phyloP scores from a whole-genome alignment of 1,140 invertebrate genomes.

The Saxidomus purpurata region DNA sequence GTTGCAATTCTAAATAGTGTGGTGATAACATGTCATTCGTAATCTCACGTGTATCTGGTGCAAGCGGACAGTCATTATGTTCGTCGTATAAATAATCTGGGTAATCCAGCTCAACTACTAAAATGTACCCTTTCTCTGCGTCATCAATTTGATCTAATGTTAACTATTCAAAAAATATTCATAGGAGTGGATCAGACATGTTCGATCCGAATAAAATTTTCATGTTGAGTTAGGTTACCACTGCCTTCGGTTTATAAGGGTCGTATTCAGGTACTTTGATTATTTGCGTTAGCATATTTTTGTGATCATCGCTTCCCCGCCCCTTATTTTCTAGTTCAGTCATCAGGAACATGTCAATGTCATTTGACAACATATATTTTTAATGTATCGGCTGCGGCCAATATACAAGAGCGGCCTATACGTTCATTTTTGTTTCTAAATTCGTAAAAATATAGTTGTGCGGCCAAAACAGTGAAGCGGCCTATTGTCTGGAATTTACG shows the following conservation, averaged over 20 bases:
- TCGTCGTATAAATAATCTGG: constrained; percentile 83
- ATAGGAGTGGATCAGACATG: background rate
- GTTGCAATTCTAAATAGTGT: background rate
- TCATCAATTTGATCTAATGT: constrained; percentile 9
- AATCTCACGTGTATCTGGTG: background rate
- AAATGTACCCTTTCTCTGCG: constrained; percentile 3
- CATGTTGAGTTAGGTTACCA: constrained; percentile 76
- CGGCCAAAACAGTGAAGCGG: too few relatives aligned
- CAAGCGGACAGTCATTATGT: background rate
- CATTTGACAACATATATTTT: too few relatives aligned
- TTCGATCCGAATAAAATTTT: constrained; percentile 77
- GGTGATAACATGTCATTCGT: background rate
- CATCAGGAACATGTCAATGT: too few relatives aligned
- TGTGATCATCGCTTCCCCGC: too few relatives aligned
- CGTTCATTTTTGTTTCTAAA: too few relatives aligned
- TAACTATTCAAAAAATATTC: constrained; percentile 71
- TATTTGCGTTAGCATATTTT: too few relatives aligned
- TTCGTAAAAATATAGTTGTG: too few relatives aligned
- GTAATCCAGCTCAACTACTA: constrained; percentile 66
- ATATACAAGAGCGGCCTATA: too few relatives aligned
- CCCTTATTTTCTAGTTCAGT: too few relatives aligned
- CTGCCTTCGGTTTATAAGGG: constrained; percentile 61
- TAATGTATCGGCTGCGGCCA: too few relatives aligned
- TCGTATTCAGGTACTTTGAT: too few relatives aligned
- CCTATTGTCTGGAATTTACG: too few relatives aligned